Evolutionary conservation across 2,797 vertebrate species (phyloP).

Genomic region (Rachycentron canadum): DNA sequence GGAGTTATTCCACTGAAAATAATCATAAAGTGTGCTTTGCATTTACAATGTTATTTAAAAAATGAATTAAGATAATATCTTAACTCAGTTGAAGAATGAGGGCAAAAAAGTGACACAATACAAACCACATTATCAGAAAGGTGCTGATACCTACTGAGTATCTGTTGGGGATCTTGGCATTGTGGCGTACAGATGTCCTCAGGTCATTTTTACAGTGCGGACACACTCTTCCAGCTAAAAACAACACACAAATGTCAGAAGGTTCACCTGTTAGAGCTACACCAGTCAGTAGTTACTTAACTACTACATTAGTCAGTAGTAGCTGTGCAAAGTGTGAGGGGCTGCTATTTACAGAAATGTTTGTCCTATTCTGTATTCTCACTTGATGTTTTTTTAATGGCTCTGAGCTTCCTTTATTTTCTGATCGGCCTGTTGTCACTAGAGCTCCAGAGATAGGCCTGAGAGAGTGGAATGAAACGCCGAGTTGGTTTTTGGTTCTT

Average conservation of each 20-base stretch:
- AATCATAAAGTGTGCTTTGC: not conserved
- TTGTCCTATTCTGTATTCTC: too few species aligned
- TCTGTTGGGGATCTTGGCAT: slow-evolving; percentile 67
- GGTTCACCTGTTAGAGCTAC: too few species aligned
- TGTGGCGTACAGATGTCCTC: slow-evolving; percentile 23
- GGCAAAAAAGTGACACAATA: not conserved
- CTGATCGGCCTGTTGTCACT: too few species aligned
- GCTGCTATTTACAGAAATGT: too few species aligned
- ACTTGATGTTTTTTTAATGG: too few species aligned
- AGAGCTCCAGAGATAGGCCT: too few species aligned
- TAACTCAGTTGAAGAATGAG: not conserved
- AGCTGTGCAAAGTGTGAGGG: too few species aligned
- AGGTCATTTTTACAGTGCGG: slow-evolving; percentile 51
- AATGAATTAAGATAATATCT: not conserved
- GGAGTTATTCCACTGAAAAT: not conserved
- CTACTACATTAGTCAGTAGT: too few species aligned
- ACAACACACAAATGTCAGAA: not conserved
- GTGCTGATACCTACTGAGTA: slow-evolving; percentile 68
- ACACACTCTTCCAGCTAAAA: slow-evolving; percentile 53
- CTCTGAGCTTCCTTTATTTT: too few species aligned
- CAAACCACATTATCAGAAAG: not conserved
- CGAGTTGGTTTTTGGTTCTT: too few species aligned
- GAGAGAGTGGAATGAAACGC: too few species aligned
- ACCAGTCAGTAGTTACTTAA: too few species aligned
- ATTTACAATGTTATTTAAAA: not conserved